Evolutionary conservation across 2,113 vertebrate genomes (phyloP), one percentile per base, ranked within the genome.

Genomic region (Siphamia tubifer): DNA sequence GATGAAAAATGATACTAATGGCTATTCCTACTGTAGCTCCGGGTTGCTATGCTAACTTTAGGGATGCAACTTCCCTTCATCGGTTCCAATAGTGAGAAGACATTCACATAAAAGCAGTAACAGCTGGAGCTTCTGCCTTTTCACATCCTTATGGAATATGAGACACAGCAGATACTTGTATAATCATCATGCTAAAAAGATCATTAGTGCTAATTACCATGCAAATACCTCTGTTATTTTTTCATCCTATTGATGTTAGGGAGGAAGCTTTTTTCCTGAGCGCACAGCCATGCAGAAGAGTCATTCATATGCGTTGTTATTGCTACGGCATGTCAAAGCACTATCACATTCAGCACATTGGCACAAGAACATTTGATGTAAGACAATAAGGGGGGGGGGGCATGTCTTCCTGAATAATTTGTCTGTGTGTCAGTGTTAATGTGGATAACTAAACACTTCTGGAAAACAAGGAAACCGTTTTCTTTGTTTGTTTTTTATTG

Each of bases 161-260:
- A 87, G 47, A 72, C 61, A 28, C 55, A 76, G 76, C 51, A 77
- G 63, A 67, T 57, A 36, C 42, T 60, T 52, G 49, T 77, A 80
- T 79, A 87, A 90, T 90, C 73, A 86, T 64, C 77, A 87, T 84
- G 69, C 78, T 86, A 84, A 89, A 88, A 82, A 79, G 48, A 85
- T 84, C 51, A 89, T 92, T 89, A 89, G 71, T 32, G 43, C 71
- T 82, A 83, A 89, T 90, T 88, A 84, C 42, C 68, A 90, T 90
- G 85, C 81, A 90, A 87, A 91, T 85, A 85, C 51, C 23, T 74
- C 49, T 61, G 75, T 80, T 87, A 79, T 89, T 81, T 89, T 79
- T 88, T 90, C 68, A 70, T 15, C 38, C 71, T 70, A 79, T 81
- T 89, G 79, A 90, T 81, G 85, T 83, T 73, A 73, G n/a, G 17